These are phyloP conservation scores for Poecilia wingei DNA, from an alignment of 2,797 vertebrate species.

Conservation along the genomic window DNA sequence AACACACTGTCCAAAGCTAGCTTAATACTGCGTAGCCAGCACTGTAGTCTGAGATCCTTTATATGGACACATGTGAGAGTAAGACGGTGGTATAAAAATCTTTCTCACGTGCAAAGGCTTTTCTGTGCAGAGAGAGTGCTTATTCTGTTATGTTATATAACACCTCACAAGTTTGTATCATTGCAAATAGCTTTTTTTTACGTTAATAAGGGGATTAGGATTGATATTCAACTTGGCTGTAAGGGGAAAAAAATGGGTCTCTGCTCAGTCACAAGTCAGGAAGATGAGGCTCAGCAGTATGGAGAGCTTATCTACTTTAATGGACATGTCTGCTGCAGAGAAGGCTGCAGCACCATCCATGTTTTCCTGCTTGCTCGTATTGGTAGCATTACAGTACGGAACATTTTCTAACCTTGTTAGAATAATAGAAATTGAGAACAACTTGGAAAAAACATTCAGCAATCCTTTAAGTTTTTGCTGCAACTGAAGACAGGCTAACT, in stretches of 20 bases:
- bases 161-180: slow-evolving; percentile 25
- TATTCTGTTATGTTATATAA: slow-evolving; percentile 22
- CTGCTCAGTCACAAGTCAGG: slow-evolving; percentile 22
- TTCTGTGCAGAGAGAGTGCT: slow-evolving; percentile 10
- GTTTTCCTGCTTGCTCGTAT: neutral
- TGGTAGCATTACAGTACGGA: neutral
- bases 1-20: neutral
- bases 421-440: neutral
- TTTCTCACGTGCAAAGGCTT: slow-evolving; percentile 23
- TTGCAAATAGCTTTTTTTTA: slow-evolving; percentile 30
- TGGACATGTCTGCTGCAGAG: slow-evolving; percentile 7
- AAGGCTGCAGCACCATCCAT: neutral
- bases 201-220: slow-evolving; percentile 50
- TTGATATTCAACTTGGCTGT: slow-evolving; percentile 39
- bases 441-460: neutral
- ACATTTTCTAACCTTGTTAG: neutral
- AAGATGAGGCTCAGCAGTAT: slow-evolving; percentile 21
- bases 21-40: slow-evolving; percentile 37
- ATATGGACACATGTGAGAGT: slow-evolving; percentile 20
- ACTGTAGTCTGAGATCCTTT: slow-evolving; percentile 17
- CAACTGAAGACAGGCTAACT: neutral
- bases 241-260: slow-evolving; percentile 12
- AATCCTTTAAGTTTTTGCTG: neutral
- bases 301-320: slow-evolving; percentile 23
- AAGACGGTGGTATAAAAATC: slow-evolving; percentile 14